Conservation (phyloP, 2,888 invertebrate species). For the Perizoma flavofasciatum region DNA sequence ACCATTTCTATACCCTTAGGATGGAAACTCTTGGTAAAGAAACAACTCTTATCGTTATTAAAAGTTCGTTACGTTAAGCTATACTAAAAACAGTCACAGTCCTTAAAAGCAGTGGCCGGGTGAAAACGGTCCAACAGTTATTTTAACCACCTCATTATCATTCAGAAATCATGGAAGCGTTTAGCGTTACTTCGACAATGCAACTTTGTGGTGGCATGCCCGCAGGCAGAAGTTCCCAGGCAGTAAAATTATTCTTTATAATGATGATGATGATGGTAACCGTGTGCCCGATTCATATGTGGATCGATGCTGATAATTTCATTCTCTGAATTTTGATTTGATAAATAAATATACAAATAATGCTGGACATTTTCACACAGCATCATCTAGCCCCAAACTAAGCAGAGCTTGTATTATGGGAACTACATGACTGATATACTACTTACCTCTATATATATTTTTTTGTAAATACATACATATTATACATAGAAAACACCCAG, state of each 20-base stretch:
- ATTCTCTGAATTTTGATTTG: constrained; percentile 65
- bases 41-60: too few species aligned
- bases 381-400: too few species aligned
- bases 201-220: constrained; percentile 47
- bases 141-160: constrained; percentile 48
- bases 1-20: constrained; percentile 33
- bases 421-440: too few species aligned
- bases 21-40: not conserved
- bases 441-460: too few species aligned
- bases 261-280: constrained; percentile 64
- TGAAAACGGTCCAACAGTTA: constrained; percentile 27
- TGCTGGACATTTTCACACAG: too few species aligned
- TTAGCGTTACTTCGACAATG: constrained; percentile 49
- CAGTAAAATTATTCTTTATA: constrained; percentile 59
- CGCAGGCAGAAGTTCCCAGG: constrained; percentile 60
- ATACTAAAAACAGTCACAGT: constrained; percentile 11
- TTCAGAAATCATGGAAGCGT: constrained; percentile 54
- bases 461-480: too few species aligned
- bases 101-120: constrained; percentile 14
- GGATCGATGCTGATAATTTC: constrained; percentile 60
- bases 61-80: too few species aligned
- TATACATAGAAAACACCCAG: too few species aligned
- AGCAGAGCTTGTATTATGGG: too few species aligned
- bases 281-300: constrained; percentile 61
- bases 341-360: too few species aligned